These are phyloP conservation scores for Leptinotarsa juncta DNA, from an alignment of 2,888 invertebrate species.

Conservation along the genomic window DNA sequence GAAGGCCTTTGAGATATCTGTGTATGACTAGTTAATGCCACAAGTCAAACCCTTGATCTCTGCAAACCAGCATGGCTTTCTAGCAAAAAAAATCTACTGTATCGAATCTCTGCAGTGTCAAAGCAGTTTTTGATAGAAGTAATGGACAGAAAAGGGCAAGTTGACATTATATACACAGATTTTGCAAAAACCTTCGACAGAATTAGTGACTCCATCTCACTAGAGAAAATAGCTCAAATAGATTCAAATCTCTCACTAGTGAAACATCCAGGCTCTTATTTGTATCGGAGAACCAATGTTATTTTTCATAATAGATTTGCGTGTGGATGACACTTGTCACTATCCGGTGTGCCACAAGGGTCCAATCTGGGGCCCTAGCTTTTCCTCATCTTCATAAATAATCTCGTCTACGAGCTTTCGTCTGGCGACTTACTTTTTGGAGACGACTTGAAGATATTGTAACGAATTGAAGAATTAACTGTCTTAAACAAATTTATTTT, in stretches of 20 bases:
- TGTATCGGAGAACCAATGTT: neutral
- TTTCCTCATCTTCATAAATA: neutral
- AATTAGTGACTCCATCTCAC: neutral
- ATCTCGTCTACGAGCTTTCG: neutral
- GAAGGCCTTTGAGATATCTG: neutral
- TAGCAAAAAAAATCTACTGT: no score
- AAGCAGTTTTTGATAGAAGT: no score
- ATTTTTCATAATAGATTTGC: neutral
- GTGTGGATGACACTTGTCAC: neutral
- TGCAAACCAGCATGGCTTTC: no score
- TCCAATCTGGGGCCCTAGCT: neutral
- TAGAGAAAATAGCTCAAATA: neutral
- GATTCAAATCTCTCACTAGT: neutral
- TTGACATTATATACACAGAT: neutral
- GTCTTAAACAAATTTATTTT: no score
- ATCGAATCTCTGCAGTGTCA: no score
- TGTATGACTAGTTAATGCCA: neutral
- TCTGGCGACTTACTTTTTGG: constrained; percentile 2
- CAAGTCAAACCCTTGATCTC: no score
- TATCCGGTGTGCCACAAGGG: neutral
- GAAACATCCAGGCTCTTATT: neutral
- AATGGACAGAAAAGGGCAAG: neutral
- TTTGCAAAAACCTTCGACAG: neutral
- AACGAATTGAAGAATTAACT: no score
- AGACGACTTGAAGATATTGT: neutral